phyloP scores from a whole-genome alignment of 2,888 invertebrate species.

The Hyposoter dolosus region DNA sequence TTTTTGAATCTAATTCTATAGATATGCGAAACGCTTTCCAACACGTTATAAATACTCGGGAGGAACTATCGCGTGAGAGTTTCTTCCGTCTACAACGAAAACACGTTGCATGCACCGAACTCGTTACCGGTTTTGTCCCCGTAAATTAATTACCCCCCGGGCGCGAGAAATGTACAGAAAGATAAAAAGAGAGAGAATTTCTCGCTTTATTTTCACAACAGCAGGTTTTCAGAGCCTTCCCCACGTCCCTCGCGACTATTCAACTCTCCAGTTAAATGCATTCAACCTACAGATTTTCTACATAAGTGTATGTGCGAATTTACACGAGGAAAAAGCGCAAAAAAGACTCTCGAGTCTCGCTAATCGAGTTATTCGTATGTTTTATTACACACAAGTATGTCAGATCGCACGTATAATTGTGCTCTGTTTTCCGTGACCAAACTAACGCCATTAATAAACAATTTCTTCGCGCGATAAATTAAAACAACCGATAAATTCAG shows the following conservation, averaged over 20 bases:
- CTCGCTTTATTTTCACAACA: slow-evolving; percentile 72
- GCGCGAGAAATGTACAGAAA: slow-evolving; percentile 43
- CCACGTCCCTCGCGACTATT: slow-evolving; percentile 44
- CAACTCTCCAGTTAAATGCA: slow-evolving; percentile 46
- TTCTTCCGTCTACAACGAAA: slow-evolving; percentile 62
- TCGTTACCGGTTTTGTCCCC: slow-evolving; percentile 81
- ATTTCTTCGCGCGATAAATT: not conserved
- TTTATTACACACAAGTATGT: slow-evolving; percentile 60
- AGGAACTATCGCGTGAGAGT: slow-evolving; percentile 77
- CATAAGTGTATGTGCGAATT: slow-evolving; percentile 23
- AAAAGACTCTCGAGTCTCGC: slow-evolving; percentile 64
- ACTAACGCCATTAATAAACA: not conserved
- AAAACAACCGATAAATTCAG: not conserved
- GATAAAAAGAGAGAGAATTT: slow-evolving; percentile 51
- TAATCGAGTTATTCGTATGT: slow-evolving; percentile 70
- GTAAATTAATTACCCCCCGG: slow-evolving; percentile 79
- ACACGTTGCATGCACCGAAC: slow-evolving; percentile 77
- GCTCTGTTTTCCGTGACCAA: slow-evolving; percentile 56
- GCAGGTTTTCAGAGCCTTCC: slow-evolving; percentile 57
- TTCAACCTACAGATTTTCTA: slow-evolving; percentile 45
- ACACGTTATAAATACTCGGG: slow-evolving; percentile 74
- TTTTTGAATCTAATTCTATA: slow-evolving; percentile 21
- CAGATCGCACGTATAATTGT: slow-evolving; percentile 55
- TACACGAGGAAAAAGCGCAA: slow-evolving; percentile 41
- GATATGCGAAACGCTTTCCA: slow-evolving; percentile 58